A percentile compares a stretch with the other conserved stretches of the same genome.
These are phyloP conservation scores for Imbricaverruca yamaguchii DNA, from an alignment of 2,888 invertebrate genomes.

Conservation along the genomic window DNA sequence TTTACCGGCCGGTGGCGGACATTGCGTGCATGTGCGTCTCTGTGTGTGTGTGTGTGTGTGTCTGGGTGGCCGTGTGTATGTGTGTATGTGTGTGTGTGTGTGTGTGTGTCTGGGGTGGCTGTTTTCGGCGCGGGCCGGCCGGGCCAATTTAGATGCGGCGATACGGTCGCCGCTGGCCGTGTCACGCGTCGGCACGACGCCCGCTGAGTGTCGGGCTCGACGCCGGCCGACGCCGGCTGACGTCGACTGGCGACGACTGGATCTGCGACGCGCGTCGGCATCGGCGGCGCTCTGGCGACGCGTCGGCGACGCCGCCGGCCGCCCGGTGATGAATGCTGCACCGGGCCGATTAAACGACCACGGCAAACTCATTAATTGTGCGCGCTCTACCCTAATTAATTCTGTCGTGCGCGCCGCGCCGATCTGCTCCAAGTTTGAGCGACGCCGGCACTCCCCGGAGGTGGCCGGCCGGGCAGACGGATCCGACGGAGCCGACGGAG, in stretches of 20 bases:
- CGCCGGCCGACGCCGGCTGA: too few species aligned
- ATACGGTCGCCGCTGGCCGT: neutral
- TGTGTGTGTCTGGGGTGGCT: too few species aligned
- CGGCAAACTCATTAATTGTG: constrained; percentile 12
- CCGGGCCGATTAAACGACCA: neutral
- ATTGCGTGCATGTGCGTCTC: neutral
- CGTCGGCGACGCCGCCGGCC: neutral
- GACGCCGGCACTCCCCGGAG: neutral
- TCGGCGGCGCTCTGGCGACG: neutral
- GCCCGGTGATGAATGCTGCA: neutral
- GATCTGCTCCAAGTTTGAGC: neutral
- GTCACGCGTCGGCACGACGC: neutral
- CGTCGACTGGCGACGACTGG: too few species aligned
- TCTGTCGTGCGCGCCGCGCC: neutral
- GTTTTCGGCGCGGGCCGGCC: neutral
- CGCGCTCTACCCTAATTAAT: constrained; percentile 1
- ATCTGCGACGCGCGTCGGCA: too few species aligned
- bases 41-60: too few species aligned
- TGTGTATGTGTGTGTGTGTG: too few species aligned
- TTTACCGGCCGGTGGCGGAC: neutral
- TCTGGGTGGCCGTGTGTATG: too few species aligned
- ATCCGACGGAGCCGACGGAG: neutral
- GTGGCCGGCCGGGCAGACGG: neutral
- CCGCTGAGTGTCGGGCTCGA: neutral
- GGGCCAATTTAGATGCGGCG: constrained; percentile 10